Percentiles rank a stretch among this genome's conserved stretches.
Evolutionary conservation across 2,113 vertebrate species (phyloP).

Genomic region (Montifringilla adamsi): DNA sequence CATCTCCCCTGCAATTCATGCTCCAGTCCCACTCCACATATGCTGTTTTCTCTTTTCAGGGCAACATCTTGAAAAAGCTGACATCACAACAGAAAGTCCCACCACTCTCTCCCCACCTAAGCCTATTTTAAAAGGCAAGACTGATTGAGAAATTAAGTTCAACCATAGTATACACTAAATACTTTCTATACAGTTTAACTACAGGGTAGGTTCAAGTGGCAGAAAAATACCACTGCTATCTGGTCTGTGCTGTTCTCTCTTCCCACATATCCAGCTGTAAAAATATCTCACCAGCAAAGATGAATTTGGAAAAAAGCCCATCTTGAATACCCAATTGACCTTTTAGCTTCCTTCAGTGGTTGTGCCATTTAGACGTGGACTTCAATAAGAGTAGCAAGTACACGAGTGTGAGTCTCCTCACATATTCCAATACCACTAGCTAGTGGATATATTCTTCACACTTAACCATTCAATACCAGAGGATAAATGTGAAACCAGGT

Average conservation of each 20-base stretch:
- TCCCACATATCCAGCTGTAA: not conserved
- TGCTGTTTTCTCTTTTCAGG: not conserved
- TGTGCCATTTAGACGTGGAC: not conserved
- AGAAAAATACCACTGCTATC: not conserved
- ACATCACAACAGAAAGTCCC: not conserved
- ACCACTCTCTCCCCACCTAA: not conserved
- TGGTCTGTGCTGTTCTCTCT: not conserved
- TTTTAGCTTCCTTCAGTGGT: not conserved
- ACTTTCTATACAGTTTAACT: not conserved
- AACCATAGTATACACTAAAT: not conserved
- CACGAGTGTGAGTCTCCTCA: accelerated
- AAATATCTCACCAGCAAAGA: not conserved
- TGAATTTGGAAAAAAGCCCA: not conserved
- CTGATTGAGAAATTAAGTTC: not conserved
- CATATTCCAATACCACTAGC: not conserved
- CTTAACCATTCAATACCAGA: not conserved
- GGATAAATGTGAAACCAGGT: not conserved
- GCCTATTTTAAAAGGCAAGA: not conserved
- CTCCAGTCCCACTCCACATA: not conserved
- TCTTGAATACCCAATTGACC: not conserved
- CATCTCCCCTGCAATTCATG: not conserved
- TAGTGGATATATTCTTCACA: not conserved
- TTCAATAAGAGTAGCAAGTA: not conserved
- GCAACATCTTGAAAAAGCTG: not conserved
- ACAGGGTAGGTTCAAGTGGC: not conserved